Conservation (phyloP, 2,797 vertebrate species). For the Momotus momota region DNA sequence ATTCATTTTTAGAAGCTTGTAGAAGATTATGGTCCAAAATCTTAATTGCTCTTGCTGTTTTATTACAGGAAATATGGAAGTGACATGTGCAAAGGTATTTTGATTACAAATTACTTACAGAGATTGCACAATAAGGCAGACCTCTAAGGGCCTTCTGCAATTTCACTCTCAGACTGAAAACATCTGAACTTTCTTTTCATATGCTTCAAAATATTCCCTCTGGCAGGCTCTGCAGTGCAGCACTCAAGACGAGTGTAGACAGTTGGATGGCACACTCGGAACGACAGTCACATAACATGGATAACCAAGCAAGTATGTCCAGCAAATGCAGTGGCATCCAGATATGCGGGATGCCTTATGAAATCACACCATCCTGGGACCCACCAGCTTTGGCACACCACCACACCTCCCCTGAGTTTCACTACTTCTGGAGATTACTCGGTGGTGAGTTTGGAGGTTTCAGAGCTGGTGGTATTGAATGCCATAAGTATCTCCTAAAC, state of each 20-base stretch:
- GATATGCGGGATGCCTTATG: neutral
- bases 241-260: accelerated
- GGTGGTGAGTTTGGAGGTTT: neutral
- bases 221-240: neutral
- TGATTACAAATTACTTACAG: conserved; percentile 74
- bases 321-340: neutral
- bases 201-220: neutral
- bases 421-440: neutral
- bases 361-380: neutral
- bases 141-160: conserved; percentile 66
- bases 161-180: conserved; percentile 59
- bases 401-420: neutral
- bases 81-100: conserved; percentile 73
- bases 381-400: neutral
- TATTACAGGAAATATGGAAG: conserved; percentile 73
- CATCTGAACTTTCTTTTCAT: conserved; percentile 57
- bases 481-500: neutral
- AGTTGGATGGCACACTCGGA: neutral
- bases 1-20: conserved; percentile 45
- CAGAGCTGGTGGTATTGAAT: neutral
- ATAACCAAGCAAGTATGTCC: neutral
- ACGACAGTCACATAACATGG: neutral
- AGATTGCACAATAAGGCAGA: conserved; percentile 71
- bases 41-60: conserved; percentile 73
- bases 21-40: conserved; percentile 60